Conservation (phyloP, 92 coral and sea anemone species). For the Paramuricea clavata region DNA sequence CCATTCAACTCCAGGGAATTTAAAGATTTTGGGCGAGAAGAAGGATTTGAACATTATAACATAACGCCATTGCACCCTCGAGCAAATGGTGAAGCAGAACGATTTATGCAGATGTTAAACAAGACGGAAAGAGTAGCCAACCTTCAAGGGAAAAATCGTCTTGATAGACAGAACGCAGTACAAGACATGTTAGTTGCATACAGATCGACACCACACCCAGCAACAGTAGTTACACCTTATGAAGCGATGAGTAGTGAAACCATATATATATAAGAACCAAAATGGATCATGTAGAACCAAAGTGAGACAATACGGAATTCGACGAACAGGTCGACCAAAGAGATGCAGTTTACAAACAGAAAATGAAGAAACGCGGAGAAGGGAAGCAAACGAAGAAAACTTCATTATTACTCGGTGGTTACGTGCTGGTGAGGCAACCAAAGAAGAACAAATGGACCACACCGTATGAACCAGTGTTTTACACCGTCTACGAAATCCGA, state of each 20-base stretch:
- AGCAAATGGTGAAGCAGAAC: too few relatives aligned
- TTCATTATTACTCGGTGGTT: slow-evolving; percentile 63
- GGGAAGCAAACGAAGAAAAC: slow-evolving; percentile 58
- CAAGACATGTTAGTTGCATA: slow-evolving; percentile 72
- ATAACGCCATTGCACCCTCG: slow-evolving; percentile 33
- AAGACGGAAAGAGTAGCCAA: slow-evolving; percentile 49
- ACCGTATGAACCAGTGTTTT: slow-evolving; percentile 68
- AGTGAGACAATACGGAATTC: slow-evolving; percentile 31
- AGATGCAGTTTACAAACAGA: slow-evolving; percentile 70
- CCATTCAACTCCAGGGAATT: too few relatives aligned
- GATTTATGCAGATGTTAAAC: too few relatives aligned
- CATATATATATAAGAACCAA: slow-evolving; percentile 48
- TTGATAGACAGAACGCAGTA: slow-evolving; percentile 9
- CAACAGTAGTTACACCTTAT: too few relatives aligned
- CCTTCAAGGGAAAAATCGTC: background rate
- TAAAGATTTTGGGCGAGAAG: background rate
- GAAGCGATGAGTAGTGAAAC: too few relatives aligned
- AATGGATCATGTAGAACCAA: slow-evolving; percentile 59
- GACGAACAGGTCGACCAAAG: slow-evolving; percentile 63
- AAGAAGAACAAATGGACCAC: too few relatives aligned
- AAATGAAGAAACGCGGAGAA: slow-evolving; percentile 66
- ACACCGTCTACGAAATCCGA: slow-evolving; percentile 30
- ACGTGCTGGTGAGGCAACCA: slow-evolving; percentile 57
- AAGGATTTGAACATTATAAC: too few relatives aligned
- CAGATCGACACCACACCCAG: slow-evolving; percentile 76